phyloP scores from a whole-genome alignment of 2,797 vertebrate genomes.

The Manis javanica region DNA sequence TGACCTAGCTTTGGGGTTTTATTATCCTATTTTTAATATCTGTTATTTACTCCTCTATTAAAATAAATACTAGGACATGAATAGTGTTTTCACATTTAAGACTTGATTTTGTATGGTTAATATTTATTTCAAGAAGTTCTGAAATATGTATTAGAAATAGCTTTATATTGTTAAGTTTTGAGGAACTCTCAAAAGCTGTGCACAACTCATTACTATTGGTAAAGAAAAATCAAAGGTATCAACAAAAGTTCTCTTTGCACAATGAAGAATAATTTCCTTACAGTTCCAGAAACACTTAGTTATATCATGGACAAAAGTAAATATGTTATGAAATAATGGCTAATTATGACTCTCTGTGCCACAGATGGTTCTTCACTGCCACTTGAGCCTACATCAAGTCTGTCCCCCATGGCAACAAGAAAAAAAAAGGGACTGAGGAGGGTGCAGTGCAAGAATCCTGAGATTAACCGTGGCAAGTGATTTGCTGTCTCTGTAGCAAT shows the following conservation, averaged over 20 bases:
- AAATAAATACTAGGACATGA: not conserved
- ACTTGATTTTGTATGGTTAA: conserved; percentile 25
- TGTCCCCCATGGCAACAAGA: conserved; percentile 72
- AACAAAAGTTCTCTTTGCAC: conserved; percentile 22
- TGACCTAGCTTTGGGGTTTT: conserved; percentile 1
- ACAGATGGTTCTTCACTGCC: conserved; percentile 74
- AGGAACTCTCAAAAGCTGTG: conserved; percentile 22
- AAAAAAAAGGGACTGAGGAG: not conserved
- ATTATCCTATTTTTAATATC: not conserved
- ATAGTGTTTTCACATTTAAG: conserved; percentile 54
- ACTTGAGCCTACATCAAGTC: conserved; percentile 75
- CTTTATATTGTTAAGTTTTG: conserved; percentile 48
- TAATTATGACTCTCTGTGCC: conserved; percentile 73
- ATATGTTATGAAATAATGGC: conserved; percentile 71
- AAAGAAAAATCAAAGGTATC: conserved; percentile 50
- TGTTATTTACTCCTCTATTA: conserved; percentile 12
- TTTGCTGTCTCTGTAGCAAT: not conserved
- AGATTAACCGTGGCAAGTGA: conserved; percentile 56
- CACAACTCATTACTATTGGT: conserved; percentile 35
- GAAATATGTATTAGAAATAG: conserved; percentile 38
- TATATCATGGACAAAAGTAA: conserved; percentile 68
- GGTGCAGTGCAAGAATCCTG: not conserved
- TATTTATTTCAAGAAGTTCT: conserved; percentile 43
- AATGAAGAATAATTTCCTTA: conserved; percentile 56
- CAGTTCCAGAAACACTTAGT: conserved; percentile 44